Evolutionary conservation across 1,140 invertebrate genomes (phyloP).

Genomic region (Scylla paramamosain): DNA sequence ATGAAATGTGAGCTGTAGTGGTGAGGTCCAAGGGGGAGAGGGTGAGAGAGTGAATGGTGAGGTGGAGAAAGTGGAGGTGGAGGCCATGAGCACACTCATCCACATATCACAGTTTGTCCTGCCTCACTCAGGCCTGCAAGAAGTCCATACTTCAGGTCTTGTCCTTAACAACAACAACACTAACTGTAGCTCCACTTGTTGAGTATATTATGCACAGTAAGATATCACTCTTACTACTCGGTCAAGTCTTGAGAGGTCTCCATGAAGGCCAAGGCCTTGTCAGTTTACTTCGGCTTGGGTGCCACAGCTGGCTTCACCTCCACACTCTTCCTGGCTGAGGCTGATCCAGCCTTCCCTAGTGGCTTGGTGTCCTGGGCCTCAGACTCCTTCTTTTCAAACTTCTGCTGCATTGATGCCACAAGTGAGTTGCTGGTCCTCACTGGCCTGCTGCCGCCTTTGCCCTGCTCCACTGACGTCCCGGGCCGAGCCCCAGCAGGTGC

Average conservation of each 20-base stretch:
- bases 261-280: background rate
- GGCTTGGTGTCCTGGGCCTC: constrained; percentile 56
- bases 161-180: background rate
- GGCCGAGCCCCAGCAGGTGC: constrained; percentile 35
- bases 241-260: background rate
- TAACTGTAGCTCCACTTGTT: background rate
- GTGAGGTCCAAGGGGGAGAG: constrained; percentile 26
- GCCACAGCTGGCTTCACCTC: constrained; percentile 65
- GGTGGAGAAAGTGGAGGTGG: background rate
- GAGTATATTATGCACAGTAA: background rate
- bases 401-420: constrained; percentile 77
- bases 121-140: constrained; percentile 31
- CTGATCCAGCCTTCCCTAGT: background rate
- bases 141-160: background rate
- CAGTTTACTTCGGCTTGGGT: constrained; percentile 66
- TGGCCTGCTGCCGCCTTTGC: constrained; percentile 14
- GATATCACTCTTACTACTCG: background rate
- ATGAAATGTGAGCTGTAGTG: background rate
- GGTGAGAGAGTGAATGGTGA: background rate
- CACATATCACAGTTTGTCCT: constrained; percentile 68
- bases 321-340: constrained; percentile 60
- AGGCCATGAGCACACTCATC: background rate
- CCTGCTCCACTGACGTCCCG: background rate
- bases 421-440: constrained; percentile 66
- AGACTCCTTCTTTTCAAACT: constrained; percentile 76